Percentiles rank a stretch among this genome's conserved stretches.
Evolutionary conservation across 2,113 vertebrate genomes (phyloP).

Genomic region (Microtus montanus): DNA sequence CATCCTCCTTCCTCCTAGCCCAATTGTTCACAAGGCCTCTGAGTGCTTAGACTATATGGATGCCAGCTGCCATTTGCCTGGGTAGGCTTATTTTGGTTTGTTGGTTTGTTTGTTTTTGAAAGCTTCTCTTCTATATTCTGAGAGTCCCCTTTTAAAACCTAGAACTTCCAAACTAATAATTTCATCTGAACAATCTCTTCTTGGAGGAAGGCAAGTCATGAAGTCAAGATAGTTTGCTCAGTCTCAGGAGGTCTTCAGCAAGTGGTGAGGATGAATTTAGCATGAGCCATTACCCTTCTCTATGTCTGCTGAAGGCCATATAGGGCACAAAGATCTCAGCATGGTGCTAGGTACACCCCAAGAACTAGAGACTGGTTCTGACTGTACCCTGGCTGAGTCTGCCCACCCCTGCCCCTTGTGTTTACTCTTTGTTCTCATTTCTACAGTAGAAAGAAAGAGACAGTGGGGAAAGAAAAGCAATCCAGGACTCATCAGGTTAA

Average conservation of each 20-base stretch:
- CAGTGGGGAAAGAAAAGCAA: accelerated
- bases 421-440: neutral
- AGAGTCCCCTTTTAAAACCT: neutral
- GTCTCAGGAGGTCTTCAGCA: neutral
- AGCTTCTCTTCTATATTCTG: neutral
- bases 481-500: accelerated
- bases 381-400: accelerated
- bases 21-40: neutral
- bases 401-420: accelerated
- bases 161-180: neutral
- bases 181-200: neutral
- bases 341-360: accelerated
- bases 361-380: neutral
- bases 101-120: neutral
- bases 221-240: neutral
- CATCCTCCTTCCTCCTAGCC: neutral
- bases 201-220: neutral
- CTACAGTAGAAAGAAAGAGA: accelerated
- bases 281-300: neutral
- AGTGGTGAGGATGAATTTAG: too few relatives aligned
- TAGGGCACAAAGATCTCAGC: neutral
- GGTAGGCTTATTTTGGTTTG: neutral
- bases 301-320: neutral
- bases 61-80: neutral
- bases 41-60: neutral